Evolutionary conservation across 2,888 invertebrate species (phyloP).

Genomic region (Mongoloraphidia duomilia): DNA sequence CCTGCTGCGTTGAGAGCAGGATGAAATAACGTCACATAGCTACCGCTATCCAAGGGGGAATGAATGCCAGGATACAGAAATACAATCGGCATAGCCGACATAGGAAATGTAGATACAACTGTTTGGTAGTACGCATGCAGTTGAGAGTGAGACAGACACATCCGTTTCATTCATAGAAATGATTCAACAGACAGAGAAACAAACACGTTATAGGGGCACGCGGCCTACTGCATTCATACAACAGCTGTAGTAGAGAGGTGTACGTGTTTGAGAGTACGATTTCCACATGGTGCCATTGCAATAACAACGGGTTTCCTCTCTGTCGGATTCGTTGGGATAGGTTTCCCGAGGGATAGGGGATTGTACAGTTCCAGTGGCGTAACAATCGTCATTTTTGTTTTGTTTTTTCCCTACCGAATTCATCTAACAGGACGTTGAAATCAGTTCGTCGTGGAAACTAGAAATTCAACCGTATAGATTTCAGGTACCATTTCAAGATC

Average conservation of each 20-base stretch:
- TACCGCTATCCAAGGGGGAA: too few relatives aligned
- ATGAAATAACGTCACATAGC: too few relatives aligned
- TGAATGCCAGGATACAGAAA: too few relatives aligned
- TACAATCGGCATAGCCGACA: too few relatives aligned
- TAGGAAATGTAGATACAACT: too few relatives aligned
- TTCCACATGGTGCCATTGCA: too few relatives aligned
- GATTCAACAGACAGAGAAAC: constrained; percentile 5
- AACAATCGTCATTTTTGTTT: background rate
- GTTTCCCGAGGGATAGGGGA: constrained; percentile 3
- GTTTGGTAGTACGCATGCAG: too few relatives aligned
- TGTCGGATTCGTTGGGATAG: constrained; percentile 1
- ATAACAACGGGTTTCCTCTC: too few relatives aligned
- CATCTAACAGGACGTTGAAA: background rate
- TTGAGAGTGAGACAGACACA: too few relatives aligned
- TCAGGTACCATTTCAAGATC: too few relatives aligned
- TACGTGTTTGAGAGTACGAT: background rate
- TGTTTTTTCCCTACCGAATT: background rate
- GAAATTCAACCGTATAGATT: background rate
- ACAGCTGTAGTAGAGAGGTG: background rate
- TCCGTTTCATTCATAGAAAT: constrained; percentile 5
- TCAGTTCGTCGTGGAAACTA: constrained; percentile 10
- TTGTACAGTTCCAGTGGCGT: background rate
- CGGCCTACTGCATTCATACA: background rate
- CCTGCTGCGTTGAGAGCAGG: too few relatives aligned
- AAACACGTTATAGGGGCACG: background rate